A percentile compares a stretch with the other conserved stretches of the same genome.
phyloP scores from a whole-genome alignment of 2,113 vertebrate species.

The Chauna torquata region DNA sequence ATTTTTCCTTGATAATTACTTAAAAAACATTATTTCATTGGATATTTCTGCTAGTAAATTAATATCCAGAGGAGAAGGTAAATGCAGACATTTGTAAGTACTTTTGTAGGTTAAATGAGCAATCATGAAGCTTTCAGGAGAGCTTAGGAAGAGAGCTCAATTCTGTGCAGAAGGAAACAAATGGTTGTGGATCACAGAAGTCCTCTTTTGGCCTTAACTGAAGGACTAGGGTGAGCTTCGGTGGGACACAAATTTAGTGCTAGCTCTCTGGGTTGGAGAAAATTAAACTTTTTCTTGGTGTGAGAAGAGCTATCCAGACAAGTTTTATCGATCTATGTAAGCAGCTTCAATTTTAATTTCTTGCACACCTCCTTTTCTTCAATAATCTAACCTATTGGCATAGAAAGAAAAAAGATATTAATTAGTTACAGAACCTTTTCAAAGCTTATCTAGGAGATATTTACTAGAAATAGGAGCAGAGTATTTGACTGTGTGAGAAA shows the following conservation, averaged over 20 bases:
- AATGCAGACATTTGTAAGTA: background rate
- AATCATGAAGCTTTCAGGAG: background rate
- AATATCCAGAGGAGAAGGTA: background rate
- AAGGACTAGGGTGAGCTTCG: background rate
- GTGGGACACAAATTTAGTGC: background rate
- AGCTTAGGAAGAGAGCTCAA: background rate
- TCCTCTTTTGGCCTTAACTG: background rate
- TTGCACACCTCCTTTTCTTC: background rate
- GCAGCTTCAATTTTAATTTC: background rate
- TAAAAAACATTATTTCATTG: background rate
- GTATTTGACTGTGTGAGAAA: slow-evolving; percentile 78
- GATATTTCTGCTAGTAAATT: background rate
- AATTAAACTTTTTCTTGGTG: background rate
- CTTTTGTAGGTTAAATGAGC: background rate
- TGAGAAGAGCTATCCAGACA: background rate
- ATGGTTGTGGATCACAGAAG: background rate
- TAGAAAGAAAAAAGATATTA: slow-evolving; percentile 51
- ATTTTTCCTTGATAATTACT: background rate
- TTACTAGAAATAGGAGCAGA: slow-evolving; percentile 54
- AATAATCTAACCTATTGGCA: slow-evolving; percentile 4
- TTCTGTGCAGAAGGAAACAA: background rate
- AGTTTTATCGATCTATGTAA: background rate
- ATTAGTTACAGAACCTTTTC: slow-evolving; percentile 68
- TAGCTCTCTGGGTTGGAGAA: background rate
- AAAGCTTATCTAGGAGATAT: slow-evolving; percentile 75